phyloP scores from a whole-genome alignment of 2,113 vertebrate species.

The Zeus faber region DNA sequence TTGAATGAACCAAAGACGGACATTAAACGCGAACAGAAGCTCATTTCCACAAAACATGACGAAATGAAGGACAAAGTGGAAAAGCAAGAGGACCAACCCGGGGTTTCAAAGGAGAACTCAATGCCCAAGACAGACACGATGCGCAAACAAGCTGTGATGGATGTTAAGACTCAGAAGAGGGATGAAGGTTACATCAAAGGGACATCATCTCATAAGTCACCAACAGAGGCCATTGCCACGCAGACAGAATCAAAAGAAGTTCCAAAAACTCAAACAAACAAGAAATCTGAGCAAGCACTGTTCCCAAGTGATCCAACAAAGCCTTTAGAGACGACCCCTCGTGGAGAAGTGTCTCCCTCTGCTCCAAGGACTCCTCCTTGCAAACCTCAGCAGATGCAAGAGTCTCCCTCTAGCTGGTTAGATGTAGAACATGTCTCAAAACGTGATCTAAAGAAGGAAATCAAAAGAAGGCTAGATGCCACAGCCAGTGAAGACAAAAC shows the following conservation, averaged over 20 bases:
- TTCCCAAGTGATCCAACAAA: too few relatives aligned
- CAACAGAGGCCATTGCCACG: not conserved
- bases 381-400: constrained; percentile 31
- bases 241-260: too few relatives aligned
- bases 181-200: constrained; percentile 11
- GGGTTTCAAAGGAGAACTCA: not conserved
- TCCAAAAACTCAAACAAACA: too few relatives aligned
- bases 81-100: constrained; percentile 10
- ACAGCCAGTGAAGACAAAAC: constrained; percentile 76
- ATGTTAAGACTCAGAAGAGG: constrained; percentile 4
- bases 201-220: constrained; percentile 8
- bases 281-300: too few relatives aligned
- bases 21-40: constrained; percentile 11
- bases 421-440: constrained; percentile 64
- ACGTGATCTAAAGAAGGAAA: constrained; percentile 40
- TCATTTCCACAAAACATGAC: not conserved
- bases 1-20: constrained; percentile 7
- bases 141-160: not conserved
- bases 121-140: constrained; percentile 8
- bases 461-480: constrained; percentile 52
- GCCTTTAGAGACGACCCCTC: not conserved
- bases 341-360: constrained; percentile 10
- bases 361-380: constrained; percentile 20
- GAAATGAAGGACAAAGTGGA: not conserved
- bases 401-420: constrained; percentile 59